Evolutionary conservation across 1,140 invertebrate genomes (phyloP), one percentile per base, ranked within the genome.

Genomic region (Antheraea mylitta): DNA sequence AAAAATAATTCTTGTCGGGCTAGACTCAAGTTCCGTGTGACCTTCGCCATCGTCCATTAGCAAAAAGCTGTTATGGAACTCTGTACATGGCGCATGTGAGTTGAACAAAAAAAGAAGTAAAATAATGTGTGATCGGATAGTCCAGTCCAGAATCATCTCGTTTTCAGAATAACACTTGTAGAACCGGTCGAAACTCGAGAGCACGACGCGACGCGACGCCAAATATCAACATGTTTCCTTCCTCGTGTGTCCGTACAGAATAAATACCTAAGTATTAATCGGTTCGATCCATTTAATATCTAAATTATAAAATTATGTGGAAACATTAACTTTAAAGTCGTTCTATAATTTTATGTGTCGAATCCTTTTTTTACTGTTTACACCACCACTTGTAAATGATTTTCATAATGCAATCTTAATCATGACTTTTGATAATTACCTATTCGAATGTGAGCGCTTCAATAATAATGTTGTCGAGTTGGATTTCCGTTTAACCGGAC

Each of bases 191-290:
- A 68, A 66, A 53, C 45, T 53, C 45, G 45, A 16, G 10, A 53
- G 16, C 45, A 16, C 45, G 45, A 45, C 74, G 68, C 75, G 78
- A 45, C 74, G 68, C 75, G 78, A 82, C 78, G 77, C 82, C 81
- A 87, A 89, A 89, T 90, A 89, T 85, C 83, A 87, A 88, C 82
- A 67, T 84, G 88, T 90, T 89, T 90, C 88, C 88, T 89, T 90
- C 88, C 88, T 90, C 22, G 22, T 71, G 83, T 86, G 45, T 53
- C 9, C 16, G 16, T 53, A 53, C 16, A n/a, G 5, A 53, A 16
- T 53, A 16, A 16, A 53, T n/a, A 53, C 16, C 10, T 53, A 16
- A 53, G 2, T 53, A 53, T 53, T n/a, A 53, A n/a, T 30, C 22
- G 22, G 22, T 53, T 53, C 10, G 5, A 53, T 53, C 16, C 11